Evolutionary conservation across 2,797 vertebrate species (phyloP), one percentile per base, ranked within the genome.

Genomic region (Halcyon smyrnensis): DNA sequence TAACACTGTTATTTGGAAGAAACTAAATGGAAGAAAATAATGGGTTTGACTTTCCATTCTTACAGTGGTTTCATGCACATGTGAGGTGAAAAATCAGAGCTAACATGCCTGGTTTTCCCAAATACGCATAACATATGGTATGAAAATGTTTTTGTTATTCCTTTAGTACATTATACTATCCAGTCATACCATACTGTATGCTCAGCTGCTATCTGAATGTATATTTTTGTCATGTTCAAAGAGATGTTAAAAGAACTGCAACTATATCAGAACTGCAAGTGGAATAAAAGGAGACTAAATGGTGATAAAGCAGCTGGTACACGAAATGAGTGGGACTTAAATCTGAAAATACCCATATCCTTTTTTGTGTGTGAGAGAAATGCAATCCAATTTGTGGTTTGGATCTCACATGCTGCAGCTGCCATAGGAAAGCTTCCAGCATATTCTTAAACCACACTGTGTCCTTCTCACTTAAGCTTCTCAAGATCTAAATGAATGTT

Each of bases 341-440:
- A 95, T 94, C 79, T 96, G 77, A 96, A 96, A 97, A 97, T 93
- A 95, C 48, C 81, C 56, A 77, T 87, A 89, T 87, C 63, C 18
- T 84, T 92, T 96, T 84, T 46, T 48, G 15, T 63, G n/a, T 76
- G 76, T 41, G 27, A 89, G 15, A 80, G 63, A 89, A 90, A 84
- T 69, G 78, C 14, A 93, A 83, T 85, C 68, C 82, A 89, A 36
- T 84, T 92, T 89, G 45, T 85, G 68, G 85, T 53, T 89, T 95
- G 78, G 81, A 92, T 87, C 78, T 75, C 43, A 80, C 68, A 83
- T 2, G 5, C 30, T 91, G 63, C 89, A 94, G 92, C 76, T 95
- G 87, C 79, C 87, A 93, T 10, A 95, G 73, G 37, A 94, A 91
- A 90, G 37, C 37, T 96, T 95, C 85, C 93, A 91, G 85, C 15